phyloP scores from a whole-genome alignment of 2,113 vertebrate genomes.

The Hemichromis elongatus region DNA sequence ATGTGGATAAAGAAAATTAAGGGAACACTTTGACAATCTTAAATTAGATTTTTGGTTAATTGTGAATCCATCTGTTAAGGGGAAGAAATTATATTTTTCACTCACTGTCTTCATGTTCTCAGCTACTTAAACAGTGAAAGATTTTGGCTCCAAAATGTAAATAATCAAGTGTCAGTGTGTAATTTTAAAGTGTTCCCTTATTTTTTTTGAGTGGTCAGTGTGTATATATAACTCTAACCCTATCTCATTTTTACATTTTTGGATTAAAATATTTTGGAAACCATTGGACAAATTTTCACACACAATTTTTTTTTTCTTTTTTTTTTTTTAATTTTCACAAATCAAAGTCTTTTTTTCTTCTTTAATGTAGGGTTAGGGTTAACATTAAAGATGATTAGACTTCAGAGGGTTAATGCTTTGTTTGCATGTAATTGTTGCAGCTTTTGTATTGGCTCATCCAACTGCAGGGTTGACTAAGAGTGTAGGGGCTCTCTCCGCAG shows the following conservation, averaged over 20 bases:
- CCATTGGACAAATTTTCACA: neutral
- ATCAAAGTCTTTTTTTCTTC: neutral
- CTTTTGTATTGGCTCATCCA: slow-evolving; percentile 39
- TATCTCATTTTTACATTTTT: neutral
- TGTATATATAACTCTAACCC: neutral
- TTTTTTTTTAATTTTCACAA: no score
- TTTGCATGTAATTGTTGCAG: neutral
- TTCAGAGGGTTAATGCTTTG: neutral
- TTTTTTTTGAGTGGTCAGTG: neutral
- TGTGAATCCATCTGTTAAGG: neutral
- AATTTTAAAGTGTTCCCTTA: neutral
- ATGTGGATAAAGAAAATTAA: neutral
- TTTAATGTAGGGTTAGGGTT: neutral
- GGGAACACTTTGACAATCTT: neutral
- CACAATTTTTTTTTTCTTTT: no score
- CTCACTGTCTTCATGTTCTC: neutral
- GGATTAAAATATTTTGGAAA: neutral
- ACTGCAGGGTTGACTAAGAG: slow-evolving; percentile 73
- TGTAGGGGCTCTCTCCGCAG: slow-evolving; percentile 79
- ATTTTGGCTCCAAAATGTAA: neutral
- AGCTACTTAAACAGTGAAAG: neutral
- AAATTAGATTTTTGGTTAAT: neutral
- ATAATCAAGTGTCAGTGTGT: neutral
- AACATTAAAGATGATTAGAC: neutral
- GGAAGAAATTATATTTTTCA: neutral